Evolutionary conservation across 2,797 vertebrate genomes (phyloP), one percentile per base, ranked within the genome.

Genomic region (Enteromius fasciolatus): DNA sequence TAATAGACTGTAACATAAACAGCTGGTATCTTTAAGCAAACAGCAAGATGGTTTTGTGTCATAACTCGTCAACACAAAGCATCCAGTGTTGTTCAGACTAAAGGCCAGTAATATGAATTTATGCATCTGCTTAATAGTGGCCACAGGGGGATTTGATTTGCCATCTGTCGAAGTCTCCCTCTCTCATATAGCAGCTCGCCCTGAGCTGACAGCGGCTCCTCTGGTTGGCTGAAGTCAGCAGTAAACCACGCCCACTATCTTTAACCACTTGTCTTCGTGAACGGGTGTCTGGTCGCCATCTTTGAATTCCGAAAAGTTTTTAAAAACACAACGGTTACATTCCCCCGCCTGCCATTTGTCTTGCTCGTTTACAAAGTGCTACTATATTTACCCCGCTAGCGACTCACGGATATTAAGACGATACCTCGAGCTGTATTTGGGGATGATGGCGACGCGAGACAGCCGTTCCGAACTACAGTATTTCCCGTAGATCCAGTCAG

Each of bases 201-300:
- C 59, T 39, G 61, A 78, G 36, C 67, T 67, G 75, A 63, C 75
- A n/a, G 67, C 12, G 57, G 1, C 33, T n/a, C n/a, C 50, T 59
- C 61, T 75, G 80, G 86, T 85, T 85, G 73, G 83, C 39, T 67
- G 50, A 80, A 77, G 33, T 70, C 25, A 0, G 18, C 20, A 31
- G 46, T 39, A 87, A 86, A 82, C 85, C 83, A 91, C 88, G 90
- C 89, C 90, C 91, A 87, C 73, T 84, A 54, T 73, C 28, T 78
- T 93, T 93, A 93, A 94, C 94, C 90, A 66, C 84, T 91, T 91
- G 88, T 75, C 67, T 75, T 69, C 77, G 18, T n/a, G 74, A 76
- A 67, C 76, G 39, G 44, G 1, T 72, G 74, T 52, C 18, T 41
- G 46, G 74, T 67, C 83, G 87, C 87, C 87, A 88, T 88, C 8